phyloP scores from a whole-genome alignment of 1,140 invertebrate genomes.

The Polypedilum vanderplanki region DNA sequence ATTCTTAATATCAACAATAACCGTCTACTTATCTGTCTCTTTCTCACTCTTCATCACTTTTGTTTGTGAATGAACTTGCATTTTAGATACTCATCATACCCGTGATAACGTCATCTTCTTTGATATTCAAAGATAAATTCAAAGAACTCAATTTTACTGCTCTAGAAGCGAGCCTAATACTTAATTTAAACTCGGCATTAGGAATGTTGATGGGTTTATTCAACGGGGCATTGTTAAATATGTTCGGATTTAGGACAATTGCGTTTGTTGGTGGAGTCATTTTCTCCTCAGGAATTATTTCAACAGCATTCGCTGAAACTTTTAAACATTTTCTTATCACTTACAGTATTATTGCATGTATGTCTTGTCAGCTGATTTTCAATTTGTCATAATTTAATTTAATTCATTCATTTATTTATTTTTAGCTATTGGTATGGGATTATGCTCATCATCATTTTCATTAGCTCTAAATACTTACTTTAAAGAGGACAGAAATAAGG shows the following conservation, averaged over 20 bases:
- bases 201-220: slow-evolving; percentile 56
- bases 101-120: slow-evolving; percentile 43
- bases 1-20: not conserved
- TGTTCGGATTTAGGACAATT: slow-evolving; percentile 52
- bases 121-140: slow-evolving; percentile 53
- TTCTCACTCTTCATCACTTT: no score
- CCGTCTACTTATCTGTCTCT: no score
- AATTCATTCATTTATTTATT: not conserved
- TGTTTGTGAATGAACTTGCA: not conserved
- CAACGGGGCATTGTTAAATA: slow-evolving; percentile 50
- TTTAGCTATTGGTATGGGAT: slow-evolving; percentile 53
- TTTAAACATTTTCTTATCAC: slow-evolving; percentile 51
- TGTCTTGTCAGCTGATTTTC: slow-evolving; percentile 37
- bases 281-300: slow-evolving; percentile 46
- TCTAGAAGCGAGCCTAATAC: slow-evolving; percentile 50
- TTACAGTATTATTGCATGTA: slow-evolving; percentile 58
- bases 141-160: slow-evolving; percentile 45
- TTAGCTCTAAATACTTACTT: slow-evolving; percentile 56
- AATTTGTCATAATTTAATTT: not conserved
- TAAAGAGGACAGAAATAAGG: slow-evolving; percentile 49
- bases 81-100: slow-evolving; percentile 51
- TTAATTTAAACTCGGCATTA: slow-evolving; percentile 54
- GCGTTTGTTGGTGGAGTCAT: slow-evolving; percentile 47
- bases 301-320: slow-evolving; percentile 46
- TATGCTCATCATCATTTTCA: slow-evolving; percentile 53